Base-by-base conservation (phyloP, 2,113 vertebrate genomes). In the Percina caprodes region DNA sequence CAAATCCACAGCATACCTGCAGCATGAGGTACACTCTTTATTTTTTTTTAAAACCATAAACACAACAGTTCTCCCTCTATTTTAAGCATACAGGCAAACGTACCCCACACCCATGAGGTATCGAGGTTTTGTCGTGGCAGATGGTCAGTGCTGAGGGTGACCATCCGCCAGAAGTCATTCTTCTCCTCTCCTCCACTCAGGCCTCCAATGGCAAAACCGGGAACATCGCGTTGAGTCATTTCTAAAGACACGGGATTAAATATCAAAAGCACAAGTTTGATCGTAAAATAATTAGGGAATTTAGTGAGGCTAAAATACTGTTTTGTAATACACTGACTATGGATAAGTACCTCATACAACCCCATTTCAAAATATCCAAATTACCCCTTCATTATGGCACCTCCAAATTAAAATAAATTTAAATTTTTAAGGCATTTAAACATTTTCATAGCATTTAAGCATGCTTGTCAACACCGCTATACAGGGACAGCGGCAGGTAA, bases 31-130 rank as follows among this genome's bases (percentile, higher is more conserved):
- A 49, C 12, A 75, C 4, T 11, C 39, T 11, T 42, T 11, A 11
- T 11, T 39, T 35, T 35, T 76, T 33, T 46, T 12, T n/a, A n/a
- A 26, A 24, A 56, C 12, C 15, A 23, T 10, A 54, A 21, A 56
- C 0, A 49, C 3, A 1, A n/a, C 6, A 52, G 15, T 30, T 66
- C 9, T 33, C 18, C 11, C 55, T 42, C 42, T 42, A 61, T 35
- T 55, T 54, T n/a, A 8, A 42, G 18, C n/a, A 59, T 12, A 46
- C 1, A 33, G 26, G 39, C 26, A 76, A 56, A 85, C 96, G 8
- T 93, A 99, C 97, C 98, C 98, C 0, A 98, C 97, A 15, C 98
- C 98, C 98, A 99, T 99, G 11, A 99, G 96, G 88, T 98, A 99
- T 2, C 97, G 96, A 45, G 97, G 97, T 98, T 98, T 76, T 96